Conservation (phyloP, 2,888 invertebrate genomes). For the Ophioninae sp. region DNA sequence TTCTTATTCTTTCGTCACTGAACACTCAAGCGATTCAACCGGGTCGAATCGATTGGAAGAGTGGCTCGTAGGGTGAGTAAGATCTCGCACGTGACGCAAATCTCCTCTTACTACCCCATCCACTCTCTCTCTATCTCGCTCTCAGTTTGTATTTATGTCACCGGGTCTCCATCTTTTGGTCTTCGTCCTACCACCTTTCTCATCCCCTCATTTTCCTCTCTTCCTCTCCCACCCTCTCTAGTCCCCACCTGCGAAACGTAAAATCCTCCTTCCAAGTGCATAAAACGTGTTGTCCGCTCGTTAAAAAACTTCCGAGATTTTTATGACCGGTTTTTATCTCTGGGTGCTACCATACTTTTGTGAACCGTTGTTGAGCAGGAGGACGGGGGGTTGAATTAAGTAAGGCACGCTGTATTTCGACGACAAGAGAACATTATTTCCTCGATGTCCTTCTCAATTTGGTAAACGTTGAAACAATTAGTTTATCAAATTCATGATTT, state of each 20-base stretch:
- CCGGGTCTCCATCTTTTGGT: background rate
- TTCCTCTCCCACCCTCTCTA: slow-evolving; percentile 9
- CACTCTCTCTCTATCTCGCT: background rate
- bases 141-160: background rate
- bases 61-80: slow-evolving; percentile 62
- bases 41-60: slow-evolving; percentile 65
- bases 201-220: background rate
- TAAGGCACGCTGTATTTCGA: background rate
- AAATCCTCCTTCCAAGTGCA: slow-evolving; percentile 34
- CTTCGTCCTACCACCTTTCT: background rate
- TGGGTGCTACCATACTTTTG: background rate
- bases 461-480: no score
- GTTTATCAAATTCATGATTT: no score
- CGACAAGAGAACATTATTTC: no score
- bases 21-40: slow-evolving; percentile 31
- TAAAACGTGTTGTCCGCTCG: slow-evolving; percentile 63
- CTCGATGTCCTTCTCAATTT: no score
- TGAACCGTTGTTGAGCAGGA: background rate
- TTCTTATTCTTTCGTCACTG: slow-evolving; percentile 13
- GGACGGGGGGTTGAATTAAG: background rate
- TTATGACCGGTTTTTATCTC: slow-evolving; percentile 64
- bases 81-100: slow-evolving; percentile 65
- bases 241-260: slow-evolving; percentile 24
- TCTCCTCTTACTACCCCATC: slow-evolving; percentile 42
- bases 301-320: slow-evolving; percentile 70